Percentiles rank a stretch among this genome's conserved stretches.
These are phyloP conservation scores for Cariama cristata DNA, from an alignment of 2,113 vertebrate species.

Conservation along the genomic window DNA sequence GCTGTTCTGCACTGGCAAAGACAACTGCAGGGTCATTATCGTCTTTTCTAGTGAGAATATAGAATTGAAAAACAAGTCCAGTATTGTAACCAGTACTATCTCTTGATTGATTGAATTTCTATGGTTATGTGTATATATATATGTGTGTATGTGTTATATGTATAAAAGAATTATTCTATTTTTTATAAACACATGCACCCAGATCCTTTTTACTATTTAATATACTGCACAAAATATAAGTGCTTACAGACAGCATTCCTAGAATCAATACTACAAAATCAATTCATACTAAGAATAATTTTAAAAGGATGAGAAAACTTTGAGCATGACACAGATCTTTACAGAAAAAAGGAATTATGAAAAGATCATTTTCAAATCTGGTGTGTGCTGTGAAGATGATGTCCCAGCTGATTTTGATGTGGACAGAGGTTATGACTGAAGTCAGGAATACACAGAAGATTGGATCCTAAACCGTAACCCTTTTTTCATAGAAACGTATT, in stretches of 20 bases:
- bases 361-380: slow-evolving; percentile 11
- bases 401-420: neutral
- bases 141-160: neutral
- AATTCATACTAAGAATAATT: slow-evolving; percentile 31
- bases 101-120: neutral
- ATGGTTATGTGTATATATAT: neutral
- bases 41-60: neutral
- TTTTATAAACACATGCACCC: neutral
- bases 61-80: neutral
- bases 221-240: neutral
- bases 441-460: slow-evolving; percentile 27
- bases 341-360: neutral
- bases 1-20: neutral
- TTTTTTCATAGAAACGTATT: neutral
- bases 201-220: neutral
- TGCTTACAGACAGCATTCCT: neutral
- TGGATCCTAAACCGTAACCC: slow-evolving; percentile 31
- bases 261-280: slow-evolving; percentile 26
- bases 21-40: neutral
- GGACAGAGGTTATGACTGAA: slow-evolving; percentile 42
- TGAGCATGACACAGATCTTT: neutral
- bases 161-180: neutral
- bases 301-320: slow-evolving; percentile 24
- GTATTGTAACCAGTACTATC: neutral
- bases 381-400: neutral